phyloP scores from a whole-genome alignment of 2,113 vertebrate species.

The Pomatorhinus ruficollis region DNA sequence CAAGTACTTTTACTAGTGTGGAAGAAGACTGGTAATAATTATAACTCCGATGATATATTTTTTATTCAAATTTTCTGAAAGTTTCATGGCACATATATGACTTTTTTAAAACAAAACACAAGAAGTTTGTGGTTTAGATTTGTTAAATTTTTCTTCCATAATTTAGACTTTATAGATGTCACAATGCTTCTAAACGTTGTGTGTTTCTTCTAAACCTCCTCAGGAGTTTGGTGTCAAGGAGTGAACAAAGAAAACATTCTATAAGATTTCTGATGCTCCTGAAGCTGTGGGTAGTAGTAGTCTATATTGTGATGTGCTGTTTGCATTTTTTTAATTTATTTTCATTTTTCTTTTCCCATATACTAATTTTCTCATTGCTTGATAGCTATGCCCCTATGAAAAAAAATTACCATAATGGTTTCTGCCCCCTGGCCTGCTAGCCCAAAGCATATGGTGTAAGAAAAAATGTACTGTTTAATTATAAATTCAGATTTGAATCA shows the following conservation, averaged over 20 bases:
- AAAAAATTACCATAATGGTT: not conserved
- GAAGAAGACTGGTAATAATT: not conserved
- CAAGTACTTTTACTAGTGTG: not conserved
- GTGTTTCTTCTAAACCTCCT: not conserved
- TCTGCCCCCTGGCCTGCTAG: not conserved
- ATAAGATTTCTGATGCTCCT: not conserved
- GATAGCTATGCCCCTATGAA: not conserved
- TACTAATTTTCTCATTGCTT: not conserved
- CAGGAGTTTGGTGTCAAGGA: not conserved
- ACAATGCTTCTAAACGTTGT: fast-evolving
- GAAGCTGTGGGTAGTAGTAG: not conserved
- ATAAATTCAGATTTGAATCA: not conserved
- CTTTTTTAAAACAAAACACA: not conserved
- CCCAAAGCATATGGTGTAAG: not conserved
- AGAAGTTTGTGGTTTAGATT: not conserved
- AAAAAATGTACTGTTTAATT: not conserved
- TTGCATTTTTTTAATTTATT: not conserved
- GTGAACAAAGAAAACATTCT: not conserved
- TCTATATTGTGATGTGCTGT: fast-evolving
- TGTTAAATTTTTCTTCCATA: not conserved
- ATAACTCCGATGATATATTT: not conserved
- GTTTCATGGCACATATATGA: not conserved
- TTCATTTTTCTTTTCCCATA: not conserved
- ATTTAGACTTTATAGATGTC: not conserved
- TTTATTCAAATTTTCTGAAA: not conserved